Conservation (phyloP, 2,797 vertebrate genomes). For the Cirrhinus molitorella region DNA sequence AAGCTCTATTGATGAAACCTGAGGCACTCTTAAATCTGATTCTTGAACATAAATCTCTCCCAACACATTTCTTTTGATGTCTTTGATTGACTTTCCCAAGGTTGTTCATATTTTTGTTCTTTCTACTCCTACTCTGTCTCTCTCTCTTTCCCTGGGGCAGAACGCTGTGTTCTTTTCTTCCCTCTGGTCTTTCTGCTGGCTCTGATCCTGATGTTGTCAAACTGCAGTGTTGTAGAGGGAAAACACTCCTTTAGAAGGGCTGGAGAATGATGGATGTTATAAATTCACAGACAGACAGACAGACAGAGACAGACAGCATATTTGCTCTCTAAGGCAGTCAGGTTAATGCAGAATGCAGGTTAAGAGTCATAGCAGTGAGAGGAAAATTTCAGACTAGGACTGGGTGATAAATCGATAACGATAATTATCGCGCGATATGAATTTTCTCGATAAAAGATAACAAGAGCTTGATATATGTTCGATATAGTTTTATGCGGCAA, state of each 20-base stretch:
- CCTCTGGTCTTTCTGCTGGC: conserved; percentile 37
- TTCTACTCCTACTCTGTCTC: not conserved
- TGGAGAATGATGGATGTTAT: not conserved
- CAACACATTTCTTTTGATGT: not conserved
- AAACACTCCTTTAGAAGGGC: not conserved
- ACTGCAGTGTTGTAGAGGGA: conserved; percentile 30
- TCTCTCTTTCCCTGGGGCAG: conserved; percentile 17
- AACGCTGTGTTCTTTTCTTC: conserved; percentile 46
- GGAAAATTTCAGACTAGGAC: too few species aligned
- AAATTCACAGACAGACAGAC: not conserved
- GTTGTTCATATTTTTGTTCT: conserved; percentile 11
- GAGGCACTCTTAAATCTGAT: not conserved
- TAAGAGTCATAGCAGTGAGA: not conserved
- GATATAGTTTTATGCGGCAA: too few species aligned
- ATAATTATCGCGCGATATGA: too few species aligned
- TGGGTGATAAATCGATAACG: too few species aligned
- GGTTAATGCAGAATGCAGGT: not conserved
- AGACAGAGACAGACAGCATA: not conserved
- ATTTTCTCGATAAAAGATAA: too few species aligned
- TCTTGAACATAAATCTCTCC: not conserved
- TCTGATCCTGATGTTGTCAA: conserved; percentile 41
- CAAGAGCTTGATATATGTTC: too few species aligned
- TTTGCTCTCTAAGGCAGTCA: not conserved
- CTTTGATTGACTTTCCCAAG: not conserved
- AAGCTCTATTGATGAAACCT: not conserved